phyloP scores from a whole-genome alignment of 2,888 invertebrate species.

The Baronia brevicornis region DNA sequence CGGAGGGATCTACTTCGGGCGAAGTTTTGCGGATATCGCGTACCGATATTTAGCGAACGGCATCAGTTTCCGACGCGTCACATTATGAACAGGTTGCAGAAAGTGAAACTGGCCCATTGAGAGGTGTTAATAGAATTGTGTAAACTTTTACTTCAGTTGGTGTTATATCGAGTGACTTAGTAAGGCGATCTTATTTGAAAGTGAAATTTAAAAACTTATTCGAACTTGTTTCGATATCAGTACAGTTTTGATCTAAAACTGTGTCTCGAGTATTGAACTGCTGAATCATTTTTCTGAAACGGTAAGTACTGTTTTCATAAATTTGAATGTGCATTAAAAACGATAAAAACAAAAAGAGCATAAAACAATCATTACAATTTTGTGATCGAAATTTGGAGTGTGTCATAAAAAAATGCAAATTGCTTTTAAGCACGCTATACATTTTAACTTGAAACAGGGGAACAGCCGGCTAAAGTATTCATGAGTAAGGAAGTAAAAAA shows the following conservation, averaged over 20 bases:
- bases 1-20: conserved; percentile 37
- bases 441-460: conserved; percentile 39
- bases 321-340: no score
- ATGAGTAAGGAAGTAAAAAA: conserved; percentile 54
- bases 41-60: conserved; percentile 38
- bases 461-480: conserved; percentile 45
- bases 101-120: conserved; percentile 58
- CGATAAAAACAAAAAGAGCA: no score
- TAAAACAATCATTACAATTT: no score
- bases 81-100: conserved; percentile 48
- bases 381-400: conserved; percentile 25
- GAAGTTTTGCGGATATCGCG: conserved; percentile 66
- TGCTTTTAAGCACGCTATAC: conserved; percentile 43
- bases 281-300: conserved; percentile 36
- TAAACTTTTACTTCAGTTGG: conserved; percentile 38
- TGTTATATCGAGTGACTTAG: conserved; percentile 46
- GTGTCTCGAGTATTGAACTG: conserved; percentile 63
- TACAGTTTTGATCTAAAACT: conserved; percentile 64
- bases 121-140: conserved; percentile 53
- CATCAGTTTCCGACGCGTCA: conserved; percentile 45
- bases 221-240: conserved; percentile 64
- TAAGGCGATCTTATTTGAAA: conserved; percentile 41
- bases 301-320: conserved; percentile 58
- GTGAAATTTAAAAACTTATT: conserved; percentile 39
- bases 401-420: conserved; percentile 37